phyloP scores from a whole-genome alignment of 2,113 vertebrate genomes.

The Lagopus muta region DNA sequence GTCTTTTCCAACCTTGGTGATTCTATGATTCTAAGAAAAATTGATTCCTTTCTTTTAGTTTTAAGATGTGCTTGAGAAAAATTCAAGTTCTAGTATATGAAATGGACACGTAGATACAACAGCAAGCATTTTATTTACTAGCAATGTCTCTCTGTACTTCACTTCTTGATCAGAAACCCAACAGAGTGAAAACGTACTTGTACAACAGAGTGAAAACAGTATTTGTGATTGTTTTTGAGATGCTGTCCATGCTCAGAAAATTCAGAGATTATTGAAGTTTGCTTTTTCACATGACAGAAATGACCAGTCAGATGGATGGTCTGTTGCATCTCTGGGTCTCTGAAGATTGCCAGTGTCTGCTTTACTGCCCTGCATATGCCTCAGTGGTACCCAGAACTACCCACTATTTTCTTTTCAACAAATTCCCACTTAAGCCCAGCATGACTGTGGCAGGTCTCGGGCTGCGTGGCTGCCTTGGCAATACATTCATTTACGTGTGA shows the following conservation, averaged over 20 bases:
- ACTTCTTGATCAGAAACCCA: neutral
- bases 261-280: neutral
- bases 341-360: neutral
- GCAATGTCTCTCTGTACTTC: neutral
- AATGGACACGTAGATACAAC: neutral
- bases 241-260: neutral
- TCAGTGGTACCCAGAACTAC: neutral
- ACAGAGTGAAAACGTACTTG: neutral
- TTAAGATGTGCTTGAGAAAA: neutral
- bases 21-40: no score
- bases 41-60: neutral
- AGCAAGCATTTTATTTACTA: neutral
- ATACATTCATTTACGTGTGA: accelerated
- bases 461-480: neutral
- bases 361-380: neutral
- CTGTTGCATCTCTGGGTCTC: neutral
- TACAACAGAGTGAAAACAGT: neutral
- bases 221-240: neutral
- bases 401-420: neutral
- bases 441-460: neutral
- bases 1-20: no score
- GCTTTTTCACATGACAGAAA: neutral
- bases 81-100: neutral
- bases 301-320: neutral
- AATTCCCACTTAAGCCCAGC: neutral